These are phyloP conservation scores for Machimus rusticus DNA, from an alignment of 2,888 invertebrate genomes.

Conservation along the genomic window DNA sequence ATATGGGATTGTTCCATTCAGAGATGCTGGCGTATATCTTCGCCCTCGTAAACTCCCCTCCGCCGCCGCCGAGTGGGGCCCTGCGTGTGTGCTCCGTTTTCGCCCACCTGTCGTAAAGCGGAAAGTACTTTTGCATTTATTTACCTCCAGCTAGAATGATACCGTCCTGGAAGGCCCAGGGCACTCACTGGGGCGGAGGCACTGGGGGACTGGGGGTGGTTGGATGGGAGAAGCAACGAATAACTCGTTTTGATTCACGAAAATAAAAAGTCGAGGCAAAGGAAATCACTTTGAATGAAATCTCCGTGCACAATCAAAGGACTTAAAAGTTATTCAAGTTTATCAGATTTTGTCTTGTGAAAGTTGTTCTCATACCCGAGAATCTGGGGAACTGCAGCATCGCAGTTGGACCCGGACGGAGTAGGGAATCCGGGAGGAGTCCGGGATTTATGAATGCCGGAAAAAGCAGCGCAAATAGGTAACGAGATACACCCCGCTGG, in stretches of 20 bases:
- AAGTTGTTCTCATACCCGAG: conserved; percentile 11
- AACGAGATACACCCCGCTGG: conserved; percentile 1
- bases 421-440: neutral
- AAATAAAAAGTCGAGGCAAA: conserved; percentile 1
- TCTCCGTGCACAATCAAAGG: conserved; percentile 33
- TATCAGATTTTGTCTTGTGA: conserved; percentile 30
- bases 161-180: neutral
- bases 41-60: neutral
- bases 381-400: neutral
- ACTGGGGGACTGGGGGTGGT: neutral
- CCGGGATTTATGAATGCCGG: neutral
- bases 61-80: neutral
- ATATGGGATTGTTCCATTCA: conserved; percentile 34
- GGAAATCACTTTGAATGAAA: conserved; percentile 31
- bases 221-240: neutral
- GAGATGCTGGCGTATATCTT: conserved; percentile 3
- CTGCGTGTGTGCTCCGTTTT: neutral
- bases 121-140: conserved; percentile 12
- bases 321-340: conserved; percentile 33
- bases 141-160: neutral
- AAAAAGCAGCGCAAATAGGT: neutral
- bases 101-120: conserved; percentile 8
- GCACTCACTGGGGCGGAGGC: neutral
- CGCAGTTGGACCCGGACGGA: neutral
- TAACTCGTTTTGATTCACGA: conserved; percentile 23